These are phyloP conservation scores for Campaea margaritaria DNA, from an alignment of 2,888 invertebrate genomes.

Conservation along the genomic window DNA sequence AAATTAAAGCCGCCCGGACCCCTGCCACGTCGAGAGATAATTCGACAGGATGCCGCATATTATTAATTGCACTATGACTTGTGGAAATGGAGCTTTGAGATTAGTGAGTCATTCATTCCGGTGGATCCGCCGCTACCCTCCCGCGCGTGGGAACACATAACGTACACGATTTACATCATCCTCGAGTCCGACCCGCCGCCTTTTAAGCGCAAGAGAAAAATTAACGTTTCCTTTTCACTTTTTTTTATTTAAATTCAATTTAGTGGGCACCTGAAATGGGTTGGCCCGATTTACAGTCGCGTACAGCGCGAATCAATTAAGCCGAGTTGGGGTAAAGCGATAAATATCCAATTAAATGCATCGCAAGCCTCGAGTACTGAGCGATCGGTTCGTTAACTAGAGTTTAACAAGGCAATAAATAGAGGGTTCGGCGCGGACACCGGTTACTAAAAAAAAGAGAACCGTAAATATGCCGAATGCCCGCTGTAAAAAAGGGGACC, in stretches of 20 bases:
- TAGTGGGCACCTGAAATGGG: slow-evolving; percentile 52
- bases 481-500: slow-evolving; percentile 81
- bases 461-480: slow-evolving; percentile 81
- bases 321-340: slow-evolving; percentile 66
- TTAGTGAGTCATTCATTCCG: slow-evolving; percentile 84
- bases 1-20: slow-evolving; percentile 85
- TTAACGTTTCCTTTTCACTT: slow-evolving; percentile 48
- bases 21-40: slow-evolving; percentile 84
- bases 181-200: slow-evolving; percentile 40
- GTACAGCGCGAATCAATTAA: slow-evolving; percentile 75
- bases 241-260: slow-evolving; percentile 57
- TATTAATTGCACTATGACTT: slow-evolving; percentile 86
- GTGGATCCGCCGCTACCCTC: slow-evolving; percentile 63
- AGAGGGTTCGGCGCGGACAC: slow-evolving; percentile 69
- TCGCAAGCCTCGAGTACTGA: slow-evolving; percentile 63
- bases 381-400: slow-evolving; percentile 80
- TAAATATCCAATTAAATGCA: slow-evolving; percentile 78
- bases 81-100: slow-evolving; percentile 82
- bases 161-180: slow-evolving; percentile 68
- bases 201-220: slow-evolving; percentile 55
- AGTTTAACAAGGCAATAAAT: slow-evolving; percentile 84
- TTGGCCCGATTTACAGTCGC: slow-evolving; percentile 58
- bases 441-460: slow-evolving; percentile 79
- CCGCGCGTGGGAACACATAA: slow-evolving; percentile 75
- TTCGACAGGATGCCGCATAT: slow-evolving; percentile 86